These are phyloP conservation scores for Andrena fulva DNA, from an alignment of 2,888 invertebrate genomes.

Conservation along the genomic window DNA sequence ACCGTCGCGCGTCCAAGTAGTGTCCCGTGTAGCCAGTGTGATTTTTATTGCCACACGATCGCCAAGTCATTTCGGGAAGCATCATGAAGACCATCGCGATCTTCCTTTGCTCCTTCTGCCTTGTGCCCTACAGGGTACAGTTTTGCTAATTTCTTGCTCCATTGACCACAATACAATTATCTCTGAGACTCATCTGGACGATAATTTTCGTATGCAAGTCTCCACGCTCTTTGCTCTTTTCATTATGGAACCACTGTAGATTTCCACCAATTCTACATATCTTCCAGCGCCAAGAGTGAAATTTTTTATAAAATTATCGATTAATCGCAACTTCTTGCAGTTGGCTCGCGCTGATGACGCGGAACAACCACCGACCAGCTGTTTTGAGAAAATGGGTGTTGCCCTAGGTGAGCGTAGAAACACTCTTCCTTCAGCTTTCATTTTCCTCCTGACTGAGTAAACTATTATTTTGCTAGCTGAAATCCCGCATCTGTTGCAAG, in stretches of 20 bases:
- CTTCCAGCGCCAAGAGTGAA: too few relatives aligned
- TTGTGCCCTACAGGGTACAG: slow-evolving; percentile 13
- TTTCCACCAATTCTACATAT: background rate
- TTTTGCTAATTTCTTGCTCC: background rate
- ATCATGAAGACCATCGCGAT: slow-evolving; percentile 5
- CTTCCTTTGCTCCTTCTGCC: slow-evolving; percentile 9
- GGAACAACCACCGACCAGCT: background rate
- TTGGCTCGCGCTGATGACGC: slow-evolving; percentile 3
- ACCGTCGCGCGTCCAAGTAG: background rate
- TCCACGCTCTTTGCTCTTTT: too few relatives aligned
- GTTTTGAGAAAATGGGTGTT: background rate
- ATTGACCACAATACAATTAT: background rate
- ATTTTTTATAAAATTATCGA: background rate
- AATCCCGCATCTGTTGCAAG: background rate
- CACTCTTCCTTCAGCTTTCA: too few relatives aligned
- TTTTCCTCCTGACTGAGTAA: too few relatives aligned
- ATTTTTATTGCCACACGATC: too few relatives aligned
- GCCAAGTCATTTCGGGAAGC: background rate
- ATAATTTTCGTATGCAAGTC: too few relatives aligned
- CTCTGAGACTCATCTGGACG: too few relatives aligned
- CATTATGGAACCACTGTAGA: too few relatives aligned
- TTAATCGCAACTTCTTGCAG: background rate
- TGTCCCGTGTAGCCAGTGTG: too few relatives aligned
- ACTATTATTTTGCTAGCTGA: background rate
- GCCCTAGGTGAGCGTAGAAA: background rate